Conservation (phyloP, 2,113 vertebrate genomes). For the Formicarius rufipectus region DNA sequence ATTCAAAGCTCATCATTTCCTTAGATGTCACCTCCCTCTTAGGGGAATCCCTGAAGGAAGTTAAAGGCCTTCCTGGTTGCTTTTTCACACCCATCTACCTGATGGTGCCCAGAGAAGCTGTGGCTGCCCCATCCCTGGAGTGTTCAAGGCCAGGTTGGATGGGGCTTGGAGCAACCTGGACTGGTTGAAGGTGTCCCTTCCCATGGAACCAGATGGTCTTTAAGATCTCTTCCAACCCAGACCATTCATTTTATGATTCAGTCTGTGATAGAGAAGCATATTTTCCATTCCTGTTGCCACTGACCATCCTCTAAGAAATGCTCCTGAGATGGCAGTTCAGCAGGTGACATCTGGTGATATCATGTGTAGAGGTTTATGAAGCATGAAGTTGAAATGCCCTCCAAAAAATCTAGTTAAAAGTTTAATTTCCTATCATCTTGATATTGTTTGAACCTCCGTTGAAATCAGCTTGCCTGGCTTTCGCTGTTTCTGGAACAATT, state of each 20-base stretch:
- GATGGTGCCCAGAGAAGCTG: background rate
- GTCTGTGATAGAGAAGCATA: background rate
- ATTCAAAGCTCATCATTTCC: background rate
- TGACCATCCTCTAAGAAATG: background rate
- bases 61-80: background rate
- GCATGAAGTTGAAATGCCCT: background rate
- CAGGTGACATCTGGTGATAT: background rate
- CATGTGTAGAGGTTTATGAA: background rate
- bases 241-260: background rate
- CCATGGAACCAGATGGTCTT: background rate
- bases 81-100: background rate
- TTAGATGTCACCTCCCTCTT: background rate
- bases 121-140: background rate
- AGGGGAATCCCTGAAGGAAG: background rate
- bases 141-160: background rate
- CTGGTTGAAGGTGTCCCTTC: background rate
- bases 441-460: background rate
- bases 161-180: background rate
- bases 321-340: background rate
- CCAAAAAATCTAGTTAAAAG: background rate
- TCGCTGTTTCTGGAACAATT: background rate
- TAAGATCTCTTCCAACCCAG: background rate
- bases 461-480: background rate
- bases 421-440: accelerated
- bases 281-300: background rate